Percentiles rank a stretch among this genome's conserved stretches.
These are phyloP conservation scores for Hemithea aestivaria DNA, from an alignment of 2,888 invertebrate species.

Conservation along the genomic window DNA sequence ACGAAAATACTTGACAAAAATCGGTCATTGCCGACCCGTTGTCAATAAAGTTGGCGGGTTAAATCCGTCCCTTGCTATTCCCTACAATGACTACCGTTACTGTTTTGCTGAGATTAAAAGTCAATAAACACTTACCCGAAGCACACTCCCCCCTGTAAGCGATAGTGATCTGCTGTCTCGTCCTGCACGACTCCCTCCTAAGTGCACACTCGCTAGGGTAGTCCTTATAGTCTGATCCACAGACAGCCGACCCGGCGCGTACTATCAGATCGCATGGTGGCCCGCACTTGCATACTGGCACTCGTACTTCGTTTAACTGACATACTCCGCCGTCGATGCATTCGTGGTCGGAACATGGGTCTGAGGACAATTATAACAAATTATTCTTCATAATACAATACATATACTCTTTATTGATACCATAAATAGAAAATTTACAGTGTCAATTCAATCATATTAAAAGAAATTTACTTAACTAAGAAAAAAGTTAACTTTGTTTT, in stretches of 20 bases:
- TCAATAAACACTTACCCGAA: conserved; percentile 85
- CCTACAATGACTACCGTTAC: too few relatives aligned
- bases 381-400: conserved; percentile 3
- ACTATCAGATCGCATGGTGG: conserved; percentile 87
- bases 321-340: conserved; percentile 90
- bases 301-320: conserved; percentile 87
- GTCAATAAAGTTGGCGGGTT: too few relatives aligned
- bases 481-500: too few relatives aligned
- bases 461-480: too few relatives aligned
- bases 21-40: too few relatives aligned
- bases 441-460: too few relatives aligned
- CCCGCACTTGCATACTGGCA: conserved; percentile 89
- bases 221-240: conserved; percentile 88
- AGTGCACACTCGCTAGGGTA: conserved; percentile 91
- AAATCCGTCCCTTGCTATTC: too few relatives aligned
- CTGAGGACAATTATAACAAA: conserved; percentile 63
- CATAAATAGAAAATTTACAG: too few relatives aligned
- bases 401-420: too few relatives aligned
- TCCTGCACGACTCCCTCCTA: conserved; percentile 87
- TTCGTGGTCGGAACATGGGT: conserved; percentile 89
- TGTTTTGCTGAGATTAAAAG: too few relatives aligned
- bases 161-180: conserved; percentile 85
- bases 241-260: conserved; percentile 82
- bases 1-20: too few relatives aligned
- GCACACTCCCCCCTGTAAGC: conserved; percentile 91